Conservation (phyloP, 2,888 invertebrate species). For the Apodemia mormo region DNA sequence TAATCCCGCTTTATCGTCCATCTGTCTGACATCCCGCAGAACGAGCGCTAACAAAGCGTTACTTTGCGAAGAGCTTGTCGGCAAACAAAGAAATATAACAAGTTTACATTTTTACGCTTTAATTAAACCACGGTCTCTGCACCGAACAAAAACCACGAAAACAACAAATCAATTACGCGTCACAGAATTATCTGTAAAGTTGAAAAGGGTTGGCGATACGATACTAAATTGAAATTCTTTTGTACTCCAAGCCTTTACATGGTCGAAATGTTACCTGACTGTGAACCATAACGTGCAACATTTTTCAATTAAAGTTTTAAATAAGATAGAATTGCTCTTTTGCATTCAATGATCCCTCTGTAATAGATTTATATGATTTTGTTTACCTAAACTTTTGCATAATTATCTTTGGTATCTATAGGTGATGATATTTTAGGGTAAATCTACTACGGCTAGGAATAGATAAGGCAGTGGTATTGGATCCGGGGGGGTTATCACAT, state of each 20-base stretch:
- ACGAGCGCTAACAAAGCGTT: conserved; percentile 30
- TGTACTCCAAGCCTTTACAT: conserved; percentile 66
- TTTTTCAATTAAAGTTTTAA: conserved; percentile 57
- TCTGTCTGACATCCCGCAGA: conserved; percentile 35
- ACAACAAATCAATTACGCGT: conserved; percentile 78
- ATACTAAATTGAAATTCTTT: conserved; percentile 79
- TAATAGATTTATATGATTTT: conserved; percentile 34
- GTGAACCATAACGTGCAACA: conserved; percentile 57
- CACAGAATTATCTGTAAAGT: conserved; percentile 71
- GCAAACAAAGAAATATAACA: conserved; percentile 35
- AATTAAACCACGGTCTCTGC: conserved; percentile 62
- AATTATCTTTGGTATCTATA: too few relatives aligned
- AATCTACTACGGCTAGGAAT: too few relatives aligned
- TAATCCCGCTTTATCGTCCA: conserved; percentile 43
- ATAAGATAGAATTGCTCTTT: conserved; percentile 24
- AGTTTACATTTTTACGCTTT: conserved; percentile 44
- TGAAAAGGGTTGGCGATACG: conserved; percentile 42
- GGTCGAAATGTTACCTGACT: conserved; percentile 71
- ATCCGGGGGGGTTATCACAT: too few relatives aligned
- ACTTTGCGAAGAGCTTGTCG: conserved; percentile 28
- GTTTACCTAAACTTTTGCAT: too few relatives aligned
- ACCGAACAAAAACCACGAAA: conserved; percentile 64
- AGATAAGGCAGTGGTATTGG: too few relatives aligned
- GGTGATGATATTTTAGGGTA: conserved; percentile 35
- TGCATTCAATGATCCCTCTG: conserved; percentile 21